Base-by-base conservation (phyloP, 1,140 invertebrate species). In the Polypedilum pembai region DNA sequence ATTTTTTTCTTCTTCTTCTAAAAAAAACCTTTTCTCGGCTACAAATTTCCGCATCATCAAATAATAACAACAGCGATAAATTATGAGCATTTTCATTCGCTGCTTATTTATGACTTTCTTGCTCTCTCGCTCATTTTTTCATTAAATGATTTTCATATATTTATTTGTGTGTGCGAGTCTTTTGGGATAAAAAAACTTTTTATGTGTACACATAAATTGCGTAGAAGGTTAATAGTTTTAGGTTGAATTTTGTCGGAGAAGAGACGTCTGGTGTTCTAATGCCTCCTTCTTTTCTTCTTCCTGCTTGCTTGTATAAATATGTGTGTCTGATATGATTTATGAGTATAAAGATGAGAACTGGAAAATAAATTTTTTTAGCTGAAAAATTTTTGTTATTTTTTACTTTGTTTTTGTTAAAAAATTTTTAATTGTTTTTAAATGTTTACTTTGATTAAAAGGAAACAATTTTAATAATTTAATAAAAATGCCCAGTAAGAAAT, bases 11-110 rank as follows among this genome's bases (percentile, higher is more conserved):
- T 12, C n/a, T n/a, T n/a, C n/a, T n/a, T n/a, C 45, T 56, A n/a
- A 56, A 56, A 56, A 56, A 56, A n/a, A 45, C 15, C 15, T 45
- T 56, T 56, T 56, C 45, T 56, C 45, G 45, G 24, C 24, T 33
- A 33, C 24, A 33, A 56, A 56, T 56, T 56, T 56, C 45, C 45
- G 45, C 45, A 56, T 56, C 45, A 56, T 56, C 45, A 56, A 56
- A 56, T 56, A 56, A 56, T 56, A 56, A 56, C 45, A 56, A 56
- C 45, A n/a, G n/a, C 45, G 12, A 56, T 56, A 56, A 56, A 56
- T 56, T 56, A 56, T 56, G 45, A 56, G 45, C 45, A 15, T 56
- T 56, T 56, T 33, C 24, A 33, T 33, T 33, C 24, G 24, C 24
- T 33, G 24, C 45, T 56, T 56, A 56, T 56, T 56, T 56, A 56